Conservation (phyloP, 2,888 invertebrate species). For the Epinotia bilunana region DNA sequence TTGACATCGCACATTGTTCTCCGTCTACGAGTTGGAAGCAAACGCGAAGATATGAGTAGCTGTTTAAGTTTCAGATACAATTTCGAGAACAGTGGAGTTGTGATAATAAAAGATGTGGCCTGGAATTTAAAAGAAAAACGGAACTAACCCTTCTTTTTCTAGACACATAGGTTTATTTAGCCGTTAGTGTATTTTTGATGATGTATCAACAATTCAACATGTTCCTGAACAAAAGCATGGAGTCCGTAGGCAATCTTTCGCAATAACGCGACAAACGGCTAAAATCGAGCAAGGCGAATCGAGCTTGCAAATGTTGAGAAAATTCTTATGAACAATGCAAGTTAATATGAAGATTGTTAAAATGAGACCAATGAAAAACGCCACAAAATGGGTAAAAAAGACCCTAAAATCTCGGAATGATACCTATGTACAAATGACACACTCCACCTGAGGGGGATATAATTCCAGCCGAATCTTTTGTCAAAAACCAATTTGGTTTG, state of each 20-base stretch:
- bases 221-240: no score
- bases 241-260: neutral
- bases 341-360: neutral
- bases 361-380: conserved; percentile 1
- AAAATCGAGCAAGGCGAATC: neutral
- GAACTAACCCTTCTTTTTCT: neutral
- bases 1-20: conserved; percentile 27
- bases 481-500: conserved; percentile 32
- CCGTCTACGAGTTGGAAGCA: conserved; percentile 11
- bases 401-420: conserved; percentile 10
- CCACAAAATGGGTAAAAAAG: neutral
- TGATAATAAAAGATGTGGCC: conserved; percentile 6
- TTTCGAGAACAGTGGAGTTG: conserved; percentile 2
- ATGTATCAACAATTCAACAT: no score
- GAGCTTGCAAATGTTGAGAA: no score
- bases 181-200: no score
- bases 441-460: conserved; percentile 12
- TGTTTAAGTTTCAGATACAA: conserved; percentile 25
- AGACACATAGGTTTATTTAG: no score
- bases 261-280: neutral
- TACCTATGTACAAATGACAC: conserved; percentile 21
- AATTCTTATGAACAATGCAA: no score
- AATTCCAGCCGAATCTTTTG: conserved; percentile 29
- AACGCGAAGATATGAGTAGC: conserved; percentile 25
- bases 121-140: neutral